Evolutionary conservation across 2,888 invertebrate species (phyloP).

Genomic region (Cremastinae sp.): DNA sequence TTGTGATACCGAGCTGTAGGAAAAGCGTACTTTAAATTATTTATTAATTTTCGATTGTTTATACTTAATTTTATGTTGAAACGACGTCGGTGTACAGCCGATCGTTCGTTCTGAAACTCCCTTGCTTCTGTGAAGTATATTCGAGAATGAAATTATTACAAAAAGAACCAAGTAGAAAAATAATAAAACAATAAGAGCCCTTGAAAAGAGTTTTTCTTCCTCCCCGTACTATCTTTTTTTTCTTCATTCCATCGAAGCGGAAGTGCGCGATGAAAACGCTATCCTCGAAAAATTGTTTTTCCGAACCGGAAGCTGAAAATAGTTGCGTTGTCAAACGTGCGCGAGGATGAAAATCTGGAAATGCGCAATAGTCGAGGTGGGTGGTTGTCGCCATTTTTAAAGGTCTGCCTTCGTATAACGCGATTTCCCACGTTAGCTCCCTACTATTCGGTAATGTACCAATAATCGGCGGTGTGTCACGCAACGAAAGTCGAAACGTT

Average conservation of each 20-base stretch:
- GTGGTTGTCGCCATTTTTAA: conserved; percentile 63
- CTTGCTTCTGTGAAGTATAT: conserved; percentile 40
- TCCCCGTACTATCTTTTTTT: no score
- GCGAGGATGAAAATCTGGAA: conserved; percentile 15
- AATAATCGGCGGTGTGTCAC: conserved; percentile 3
- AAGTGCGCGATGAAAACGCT: no score
- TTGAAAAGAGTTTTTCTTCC: background rate
- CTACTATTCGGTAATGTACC: conserved; percentile 33
- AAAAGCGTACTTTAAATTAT: conserved; percentile 40
- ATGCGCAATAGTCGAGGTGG: conserved; percentile 21
- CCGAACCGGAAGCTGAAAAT: background rate
- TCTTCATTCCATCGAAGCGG: no score
- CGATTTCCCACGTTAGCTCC: conserved; percentile 51
- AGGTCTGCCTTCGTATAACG: conserved; percentile 44
- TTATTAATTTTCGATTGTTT: conserved; percentile 12
- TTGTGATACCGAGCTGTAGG: conserved; percentile 40
- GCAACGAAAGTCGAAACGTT: conserved; percentile 16
- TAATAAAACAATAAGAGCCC: background rate
- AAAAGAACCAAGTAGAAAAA: background rate
- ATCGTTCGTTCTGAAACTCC: background rate
- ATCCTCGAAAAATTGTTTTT: no score
- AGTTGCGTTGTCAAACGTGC: background rate
- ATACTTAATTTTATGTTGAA: conserved; percentile 7
- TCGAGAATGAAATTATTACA: background rate
- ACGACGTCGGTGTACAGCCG: background rate